Evolutionary conservation across 2,113 vertebrate species (phyloP).

Genomic region (Girardinichthys multiradiatus): DNA sequence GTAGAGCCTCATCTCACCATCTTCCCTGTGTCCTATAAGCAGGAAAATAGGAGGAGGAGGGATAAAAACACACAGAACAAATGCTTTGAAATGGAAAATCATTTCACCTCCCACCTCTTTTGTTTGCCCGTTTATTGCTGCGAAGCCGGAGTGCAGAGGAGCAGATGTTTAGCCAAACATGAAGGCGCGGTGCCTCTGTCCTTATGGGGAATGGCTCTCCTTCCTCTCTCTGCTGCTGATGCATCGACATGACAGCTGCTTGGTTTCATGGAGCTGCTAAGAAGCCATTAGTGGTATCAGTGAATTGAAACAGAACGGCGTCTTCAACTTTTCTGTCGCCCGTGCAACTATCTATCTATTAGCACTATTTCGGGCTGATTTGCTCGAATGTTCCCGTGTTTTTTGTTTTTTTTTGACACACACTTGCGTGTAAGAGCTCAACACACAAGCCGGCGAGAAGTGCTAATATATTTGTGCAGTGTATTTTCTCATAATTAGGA

Average conservation of each 20-base stretch:
- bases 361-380: slow-evolving; percentile 74
- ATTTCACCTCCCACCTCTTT: slow-evolving; percentile 87
- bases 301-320: slow-evolving; percentile 95
- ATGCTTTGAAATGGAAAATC: slow-evolving; percentile 81
- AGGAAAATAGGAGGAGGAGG: slow-evolving; percentile 44
- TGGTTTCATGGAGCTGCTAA: slow-evolving; percentile 97
- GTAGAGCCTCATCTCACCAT: slow-evolving; percentile 54
- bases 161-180: slow-evolving; percentile 99
- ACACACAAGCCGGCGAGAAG: slow-evolving; percentile 73
- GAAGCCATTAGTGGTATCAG: slow-evolving; percentile 97
- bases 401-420: slow-evolving; percentile 3
- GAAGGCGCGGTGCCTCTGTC: slow-evolving; percentile 89
- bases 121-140: slow-evolving; percentile 92
- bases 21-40: slow-evolving; percentile 58
- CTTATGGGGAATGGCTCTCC: slow-evolving; percentile 92
- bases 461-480: slow-evolving; percentile 75
- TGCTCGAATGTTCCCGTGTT: slow-evolving; percentile 48
- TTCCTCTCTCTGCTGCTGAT: slow-evolving; percentile 89
- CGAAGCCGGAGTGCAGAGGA: slow-evolving; percentile 89
- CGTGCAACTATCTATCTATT: slow-evolving; percentile 87
- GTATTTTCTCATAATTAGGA: slow-evolving; percentile 73
- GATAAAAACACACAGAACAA: slow-evolving; percentile 65
- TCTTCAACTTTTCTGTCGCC: slow-evolving; percentile 88
- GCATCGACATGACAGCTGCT: slow-evolving; percentile 98
- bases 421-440: slow-evolving; percentile 58